Evolutionary conservation across 92 coral and sea anemone genomes (phyloP).

Genomic region (Epizoanthus scotinus): DNA sequence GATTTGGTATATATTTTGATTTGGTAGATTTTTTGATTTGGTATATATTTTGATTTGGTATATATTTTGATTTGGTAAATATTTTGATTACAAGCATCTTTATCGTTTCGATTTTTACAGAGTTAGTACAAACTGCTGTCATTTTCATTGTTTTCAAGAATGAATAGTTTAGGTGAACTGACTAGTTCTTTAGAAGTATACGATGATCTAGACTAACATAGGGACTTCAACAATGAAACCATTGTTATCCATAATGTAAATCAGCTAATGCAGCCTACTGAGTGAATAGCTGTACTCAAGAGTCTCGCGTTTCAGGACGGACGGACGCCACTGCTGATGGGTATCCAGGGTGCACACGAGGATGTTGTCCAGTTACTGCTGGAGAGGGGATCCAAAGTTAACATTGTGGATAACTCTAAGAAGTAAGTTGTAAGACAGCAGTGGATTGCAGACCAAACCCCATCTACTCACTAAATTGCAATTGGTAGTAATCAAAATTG

Average conservation of each 20-base stretch:
- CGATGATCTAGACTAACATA: not conserved
- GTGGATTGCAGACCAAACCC: not conserved
- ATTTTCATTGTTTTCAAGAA: too few species aligned
- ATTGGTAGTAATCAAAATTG: too few species aligned
- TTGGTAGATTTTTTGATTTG: too few species aligned
- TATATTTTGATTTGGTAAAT: too few species aligned
- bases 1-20: too few species aligned
- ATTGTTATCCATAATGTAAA: not conserved
- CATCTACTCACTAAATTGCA: too few species aligned
- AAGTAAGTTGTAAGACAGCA: constrained; percentile 60
- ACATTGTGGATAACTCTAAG: constrained; percentile 87
- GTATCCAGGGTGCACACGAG: constrained; percentile 91
- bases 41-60: too few species aligned
- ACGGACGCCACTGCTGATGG: constrained; percentile 90
- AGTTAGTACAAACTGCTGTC: too few species aligned
- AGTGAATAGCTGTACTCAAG: not conserved
- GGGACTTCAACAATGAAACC: not conserved
- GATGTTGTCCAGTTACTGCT: constrained; percentile 74
- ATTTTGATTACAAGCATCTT: too few species aligned
- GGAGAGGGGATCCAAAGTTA: constrained; percentile 93
- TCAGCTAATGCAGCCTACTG: not conserved
- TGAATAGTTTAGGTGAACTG: too few species aligned
- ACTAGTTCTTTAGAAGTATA: too few species aligned
- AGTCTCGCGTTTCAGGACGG: constrained; percentile 69
- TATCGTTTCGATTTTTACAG: too few species aligned